Evolutionary conservation across 2,888 invertebrate genomes (phyloP).

Genomic region (Netelia fuscicornis): DNA sequence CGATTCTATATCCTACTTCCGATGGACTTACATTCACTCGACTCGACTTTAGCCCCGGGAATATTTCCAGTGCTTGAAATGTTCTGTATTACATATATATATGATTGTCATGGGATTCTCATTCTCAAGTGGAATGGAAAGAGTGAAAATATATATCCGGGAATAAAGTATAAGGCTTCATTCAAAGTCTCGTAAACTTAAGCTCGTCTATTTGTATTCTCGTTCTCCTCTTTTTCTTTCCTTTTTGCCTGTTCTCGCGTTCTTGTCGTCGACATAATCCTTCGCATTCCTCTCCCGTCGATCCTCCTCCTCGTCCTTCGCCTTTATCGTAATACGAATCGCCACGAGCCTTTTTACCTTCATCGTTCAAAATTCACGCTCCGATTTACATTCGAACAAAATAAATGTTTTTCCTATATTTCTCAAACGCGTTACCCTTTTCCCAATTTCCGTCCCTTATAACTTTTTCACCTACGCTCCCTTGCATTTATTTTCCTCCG

Average conservation of each 20-base stretch:
- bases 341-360: slow-evolving; percentile 19
- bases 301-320: slow-evolving; percentile 7
- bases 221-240: slow-evolving; percentile 35
- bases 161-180: slow-evolving; percentile 22
- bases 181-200: slow-evolving; percentile 50
- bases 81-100: not conserved
- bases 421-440: not conserved
- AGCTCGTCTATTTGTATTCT: slow-evolving; percentile 42
- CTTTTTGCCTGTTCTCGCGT: slow-evolving; percentile 13
- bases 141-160: slow-evolving; percentile 20
- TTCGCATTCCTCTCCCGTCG: slow-evolving; percentile 34
- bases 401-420: not conserved
- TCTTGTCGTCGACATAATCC: slow-evolving; percentile 42
- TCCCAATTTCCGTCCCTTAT: not conserved
- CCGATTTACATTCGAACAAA: slow-evolving; percentile 16
- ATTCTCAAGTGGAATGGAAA: slow-evolving; percentile 25
- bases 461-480: not conserved
- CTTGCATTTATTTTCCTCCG: not conserved
- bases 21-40: slow-evolving; percentile 27
- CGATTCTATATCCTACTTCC: slow-evolving; percentile 23
- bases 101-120: slow-evolving; percentile 7
- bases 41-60: slow-evolving; percentile 6
- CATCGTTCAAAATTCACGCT: not conserved
- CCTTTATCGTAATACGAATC: not conserved
- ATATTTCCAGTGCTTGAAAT: slow-evolving; percentile 1